These are phyloP conservation scores for Andrena chrysosceles DNA, from an alignment of 2,888 invertebrate species.

Conservation along the genomic window DNA sequence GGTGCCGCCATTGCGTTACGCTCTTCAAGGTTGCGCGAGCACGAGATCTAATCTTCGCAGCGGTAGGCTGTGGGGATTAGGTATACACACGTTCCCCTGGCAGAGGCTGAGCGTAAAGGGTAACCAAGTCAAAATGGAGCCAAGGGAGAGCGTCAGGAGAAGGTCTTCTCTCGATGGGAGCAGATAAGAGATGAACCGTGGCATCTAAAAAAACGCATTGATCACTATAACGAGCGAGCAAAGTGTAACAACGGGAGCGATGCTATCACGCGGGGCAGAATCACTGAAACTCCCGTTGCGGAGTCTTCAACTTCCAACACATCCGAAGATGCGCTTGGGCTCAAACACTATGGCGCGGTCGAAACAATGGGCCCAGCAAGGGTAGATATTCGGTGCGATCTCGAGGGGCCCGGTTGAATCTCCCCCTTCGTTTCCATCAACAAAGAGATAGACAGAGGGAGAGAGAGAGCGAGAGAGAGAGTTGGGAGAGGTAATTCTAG, in stretches of 20 bases:
- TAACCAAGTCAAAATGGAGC: slow-evolving; percentile 25
- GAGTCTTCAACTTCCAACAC: neutral
- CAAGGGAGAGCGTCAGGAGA: neutral
- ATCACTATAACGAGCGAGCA: slow-evolving; percentile 19
- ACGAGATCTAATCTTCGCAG: slow-evolving; percentile 39
- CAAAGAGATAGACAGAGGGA: neutral
- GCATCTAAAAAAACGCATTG: slow-evolving; percentile 1
- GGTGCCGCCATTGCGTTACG: slow-evolving; percentile 7
- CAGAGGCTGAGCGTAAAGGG: slow-evolving; percentile 16
- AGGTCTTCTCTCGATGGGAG: slow-evolving; percentile 9
- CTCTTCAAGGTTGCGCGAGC: slow-evolving; percentile 39
- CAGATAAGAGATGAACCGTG: slow-evolving; percentile 18
- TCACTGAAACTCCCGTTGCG: slow-evolving; percentile 17
- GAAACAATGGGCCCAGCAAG: slow-evolving; percentile 16
- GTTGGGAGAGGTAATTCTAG: slow-evolving; percentile 63
- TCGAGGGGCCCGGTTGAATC: neutral
- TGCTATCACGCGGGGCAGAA: neutral
- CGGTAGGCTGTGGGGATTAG: slow-evolving; percentile 26
- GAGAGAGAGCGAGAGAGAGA: neutral
- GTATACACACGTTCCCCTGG: slow-evolving; percentile 11
- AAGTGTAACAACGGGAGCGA: slow-evolving; percentile 14
- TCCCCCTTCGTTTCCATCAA: neutral
- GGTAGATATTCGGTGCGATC: slow-evolving; percentile 8
- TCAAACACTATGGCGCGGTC: neutral
- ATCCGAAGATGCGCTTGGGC: neutral